Percentiles rank a stretch among this genome's conserved stretches.
Conservation (phyloP, 2,113 vertebrate species). For the Bungarus multicinctus region DNA sequence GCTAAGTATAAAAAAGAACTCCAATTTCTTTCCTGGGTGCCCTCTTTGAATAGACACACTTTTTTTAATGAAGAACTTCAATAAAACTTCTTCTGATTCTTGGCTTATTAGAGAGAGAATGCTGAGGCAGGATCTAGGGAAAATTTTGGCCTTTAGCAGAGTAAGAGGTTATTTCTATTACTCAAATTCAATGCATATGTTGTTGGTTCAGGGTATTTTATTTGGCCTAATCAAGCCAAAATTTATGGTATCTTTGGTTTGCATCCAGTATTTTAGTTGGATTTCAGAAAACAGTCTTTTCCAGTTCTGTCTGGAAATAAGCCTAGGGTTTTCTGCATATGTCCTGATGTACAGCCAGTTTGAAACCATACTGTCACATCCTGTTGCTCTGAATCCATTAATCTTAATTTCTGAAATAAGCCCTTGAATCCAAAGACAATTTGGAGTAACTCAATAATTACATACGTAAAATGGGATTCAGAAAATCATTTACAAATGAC, state of each 20-base stretch:
- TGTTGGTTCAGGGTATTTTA: background rate
- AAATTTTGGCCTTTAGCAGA: background rate
- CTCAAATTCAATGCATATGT: background rate
- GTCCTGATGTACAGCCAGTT: background rate
- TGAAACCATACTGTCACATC: background rate
- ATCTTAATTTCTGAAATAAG: background rate
- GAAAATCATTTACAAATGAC: background rate
- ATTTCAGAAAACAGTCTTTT: background rate
- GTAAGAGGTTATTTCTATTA: background rate
- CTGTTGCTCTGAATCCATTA: background rate
- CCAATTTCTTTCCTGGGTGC: background rate
- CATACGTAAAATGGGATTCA: background rate
- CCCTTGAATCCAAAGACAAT: background rate
- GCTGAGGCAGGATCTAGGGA: background rate
- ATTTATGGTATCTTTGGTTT: background rate
- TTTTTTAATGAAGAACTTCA: background rate
- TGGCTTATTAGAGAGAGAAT: background rate
- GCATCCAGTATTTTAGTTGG: background rate
- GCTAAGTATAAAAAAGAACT: background rate
- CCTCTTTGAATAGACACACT: background rate
- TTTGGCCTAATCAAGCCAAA: background rate
- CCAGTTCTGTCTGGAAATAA: background rate
- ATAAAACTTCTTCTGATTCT: background rate
- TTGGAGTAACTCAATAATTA: background rate
- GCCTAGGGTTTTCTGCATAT: background rate